Percentiles rank a stretch among this genome's conserved stretches.
These are phyloP conservation scores for Zapus hudsonius DNA, from an alignment of 2,113 vertebrate genomes.

Conservation along the genomic window DNA sequence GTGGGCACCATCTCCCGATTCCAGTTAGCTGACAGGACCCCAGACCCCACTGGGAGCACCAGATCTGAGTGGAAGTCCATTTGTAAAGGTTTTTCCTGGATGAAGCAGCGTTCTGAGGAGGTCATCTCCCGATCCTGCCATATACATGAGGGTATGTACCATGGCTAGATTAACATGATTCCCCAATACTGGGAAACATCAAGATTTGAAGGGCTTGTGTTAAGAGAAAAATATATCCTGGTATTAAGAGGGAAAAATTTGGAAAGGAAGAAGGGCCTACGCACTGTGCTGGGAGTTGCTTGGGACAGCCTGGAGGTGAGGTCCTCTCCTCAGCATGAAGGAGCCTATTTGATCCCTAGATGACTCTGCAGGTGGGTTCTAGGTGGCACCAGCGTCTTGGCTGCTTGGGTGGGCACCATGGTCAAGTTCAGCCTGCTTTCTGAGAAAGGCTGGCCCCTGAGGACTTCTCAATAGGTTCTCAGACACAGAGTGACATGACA, in stretches of 20 bases:
- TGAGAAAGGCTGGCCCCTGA: not conserved
- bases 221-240: not conserved
- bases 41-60: not conserved
- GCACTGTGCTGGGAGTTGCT: no score
- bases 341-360: no score
- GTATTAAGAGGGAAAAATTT: not conserved
- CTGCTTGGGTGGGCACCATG: not conserved
- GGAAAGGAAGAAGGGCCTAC: no score
- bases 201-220: not conserved
- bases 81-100: not conserved
- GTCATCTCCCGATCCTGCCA: no score
- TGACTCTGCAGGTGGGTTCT: no score
- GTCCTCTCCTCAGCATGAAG: no score
- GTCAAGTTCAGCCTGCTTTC: not conserved
- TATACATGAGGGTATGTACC: no score
- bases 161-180: fast-evolving
- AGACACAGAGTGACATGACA: no score
- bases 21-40: not conserved
- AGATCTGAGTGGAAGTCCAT: not conserved
- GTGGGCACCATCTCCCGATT: not conserved
- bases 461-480: not conserved
- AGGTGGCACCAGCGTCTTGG: no score
- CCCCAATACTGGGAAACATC: not conserved
- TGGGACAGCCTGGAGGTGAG: not conserved
- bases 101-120: not conserved